Evolutionary conservation across 2,113 vertebrate species (phyloP).

Genomic region (Seriola dumerili): DNA sequence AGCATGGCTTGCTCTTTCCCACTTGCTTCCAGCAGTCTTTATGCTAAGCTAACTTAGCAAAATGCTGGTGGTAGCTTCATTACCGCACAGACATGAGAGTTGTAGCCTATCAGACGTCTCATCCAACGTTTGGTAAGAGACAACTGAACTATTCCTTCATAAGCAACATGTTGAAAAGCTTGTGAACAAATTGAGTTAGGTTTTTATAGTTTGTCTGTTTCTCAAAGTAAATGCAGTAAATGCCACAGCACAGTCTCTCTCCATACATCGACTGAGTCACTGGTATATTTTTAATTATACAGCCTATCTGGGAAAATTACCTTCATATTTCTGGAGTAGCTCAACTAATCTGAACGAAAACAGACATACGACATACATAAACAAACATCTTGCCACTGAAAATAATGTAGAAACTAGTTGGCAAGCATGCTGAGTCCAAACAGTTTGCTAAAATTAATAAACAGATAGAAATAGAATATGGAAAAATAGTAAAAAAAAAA

Average conservation of each 20-base stretch:
- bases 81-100: neutral
- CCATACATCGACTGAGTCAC: too few relatives aligned
- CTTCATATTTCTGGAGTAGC: neutral
- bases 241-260: neutral
- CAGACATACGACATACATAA: neutral
- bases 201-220: neutral
- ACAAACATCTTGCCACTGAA: too few relatives aligned
- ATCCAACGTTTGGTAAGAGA: neutral
- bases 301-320: neutral
- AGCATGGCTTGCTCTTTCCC: neutral
- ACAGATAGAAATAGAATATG: too few relatives aligned
- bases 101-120: too few relatives aligned
- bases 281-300: neutral
- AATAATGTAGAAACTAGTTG: neutral
- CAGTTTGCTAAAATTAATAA: too few relatives aligned
- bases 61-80: neutral
- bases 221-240: too few relatives aligned
- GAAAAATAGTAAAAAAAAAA: too few relatives aligned
- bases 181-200: neutral
- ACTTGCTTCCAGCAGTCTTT: neutral
- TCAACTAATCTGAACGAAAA: neutral
- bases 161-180: neutral
- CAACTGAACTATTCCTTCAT: neutral
- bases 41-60: constrained; percentile 8
- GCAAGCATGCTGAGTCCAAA: too few relatives aligned